phyloP scores from a whole-genome alignment of 2,888 invertebrate species.

The Neocrepidodera transversa region DNA sequence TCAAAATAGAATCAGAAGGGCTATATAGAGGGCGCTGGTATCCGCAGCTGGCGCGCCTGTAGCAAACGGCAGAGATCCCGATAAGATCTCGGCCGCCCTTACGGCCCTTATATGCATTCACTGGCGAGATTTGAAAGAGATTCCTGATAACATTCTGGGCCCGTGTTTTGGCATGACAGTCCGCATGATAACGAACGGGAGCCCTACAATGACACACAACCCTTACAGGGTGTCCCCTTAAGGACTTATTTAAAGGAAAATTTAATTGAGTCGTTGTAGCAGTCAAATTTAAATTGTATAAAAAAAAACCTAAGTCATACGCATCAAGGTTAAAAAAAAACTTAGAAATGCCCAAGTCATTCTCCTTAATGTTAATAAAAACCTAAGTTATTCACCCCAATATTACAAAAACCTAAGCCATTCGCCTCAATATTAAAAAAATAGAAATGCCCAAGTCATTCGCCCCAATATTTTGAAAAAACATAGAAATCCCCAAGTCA shows the following conservation, averaged over 20 bases:
- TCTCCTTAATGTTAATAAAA: too few species aligned
- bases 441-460: too few species aligned
- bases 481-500: neutral
- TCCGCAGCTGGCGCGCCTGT: constrained; percentile 59
- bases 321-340: too few species aligned
- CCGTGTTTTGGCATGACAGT: constrained; percentile 64
- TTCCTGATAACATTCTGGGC: constrained; percentile 62
- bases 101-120: constrained; percentile 61
- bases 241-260: too few species aligned
- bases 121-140: constrained; percentile 62
- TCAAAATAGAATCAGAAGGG: constrained; percentile 4
- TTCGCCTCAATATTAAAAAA: too few species aligned
- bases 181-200: constrained; percentile 59
- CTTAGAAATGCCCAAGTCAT: too few species aligned
- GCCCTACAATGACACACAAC: constrained; percentile 50
- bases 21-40: constrained; percentile 30
- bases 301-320: neutral
- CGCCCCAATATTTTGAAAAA: too few species aligned
- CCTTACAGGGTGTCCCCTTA: constrained; percentile 21
- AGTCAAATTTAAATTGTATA: neutral
- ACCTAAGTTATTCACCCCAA: too few species aligned
- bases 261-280: too few species aligned
- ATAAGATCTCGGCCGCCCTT: constrained; percentile 59
- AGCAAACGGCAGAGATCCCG: constrained; percentile 52
- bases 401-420: too few species aligned